These are phyloP conservation scores for Trimorus sp. DNA, from an alignment of 2,888 invertebrate genomes.

Conservation along the genomic window DNA sequence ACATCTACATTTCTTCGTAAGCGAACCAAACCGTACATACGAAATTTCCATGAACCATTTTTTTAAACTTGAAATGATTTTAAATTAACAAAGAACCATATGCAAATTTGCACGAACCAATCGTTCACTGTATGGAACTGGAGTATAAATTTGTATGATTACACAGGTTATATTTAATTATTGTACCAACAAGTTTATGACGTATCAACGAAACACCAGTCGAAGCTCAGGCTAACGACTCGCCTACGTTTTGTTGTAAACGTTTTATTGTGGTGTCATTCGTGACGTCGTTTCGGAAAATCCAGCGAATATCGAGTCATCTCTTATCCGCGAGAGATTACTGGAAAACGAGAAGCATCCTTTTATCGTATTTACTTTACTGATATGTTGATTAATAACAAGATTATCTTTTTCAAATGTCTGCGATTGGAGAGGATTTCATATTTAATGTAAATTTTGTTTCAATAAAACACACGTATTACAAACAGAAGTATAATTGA, in stretches of 20 bases:
- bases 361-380: conserved; percentile 17
- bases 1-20: no score
- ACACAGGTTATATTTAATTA: conserved; percentile 37
- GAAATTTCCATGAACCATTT: conserved; percentile 13
- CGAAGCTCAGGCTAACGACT: conserved; percentile 3
- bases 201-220: conserved; percentile 26
- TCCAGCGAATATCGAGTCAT: conserved; percentile 7
- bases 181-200: conserved; percentile 48
- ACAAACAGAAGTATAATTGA: conserved; percentile 7
- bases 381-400: conserved; percentile 1
- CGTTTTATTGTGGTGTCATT: neutral
- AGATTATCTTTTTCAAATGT: conserved; percentile 15
- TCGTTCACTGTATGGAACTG: conserved; percentile 27
- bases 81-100: conserved; percentile 6
- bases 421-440: conserved; percentile 27
- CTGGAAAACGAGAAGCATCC: neutral
- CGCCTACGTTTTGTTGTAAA: neutral
- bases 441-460: conserved; percentile 31
- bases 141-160: conserved; percentile 39
- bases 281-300: neutral
- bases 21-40: neutral
- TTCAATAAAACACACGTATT: conserved; percentile 23
- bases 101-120: conserved; percentile 28
- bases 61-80: no score
- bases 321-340: conserved; percentile 2